Evolutionary conservation across 2,113 vertebrate species (phyloP), one percentile per base, ranked within the genome.

Genomic region (Atrichornis clamosus): DNA sequence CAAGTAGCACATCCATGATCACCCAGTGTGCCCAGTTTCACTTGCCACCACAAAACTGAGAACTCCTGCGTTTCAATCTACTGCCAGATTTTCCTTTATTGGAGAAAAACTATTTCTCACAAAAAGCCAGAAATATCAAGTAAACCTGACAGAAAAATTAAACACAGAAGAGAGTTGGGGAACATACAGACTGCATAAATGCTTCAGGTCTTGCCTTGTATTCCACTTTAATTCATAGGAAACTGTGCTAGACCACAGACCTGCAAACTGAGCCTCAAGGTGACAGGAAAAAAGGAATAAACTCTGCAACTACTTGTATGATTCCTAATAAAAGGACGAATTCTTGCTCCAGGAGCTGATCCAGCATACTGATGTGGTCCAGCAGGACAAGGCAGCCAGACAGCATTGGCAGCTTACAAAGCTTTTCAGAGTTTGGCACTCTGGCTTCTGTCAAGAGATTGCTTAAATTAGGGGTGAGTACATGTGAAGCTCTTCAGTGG

Each of bases 81-180:
- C 26, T 23, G 46, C 16, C 33, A 46, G 39, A 69, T 72, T 76
- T 88, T 72, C 37, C 68, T 63, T 68, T 39, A 22, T 27, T 60
- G 83, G 88, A 72, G 87, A 93, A 78, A 93, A 92, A 77, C 28
- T 81, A 37, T 64, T 81, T 93, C 94, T 90, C 5, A 2, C 58
- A 72, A 46, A 84, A 80, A 93, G 56, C 75, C 87, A 93, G 85
- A 90, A 92, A 63, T 21, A 86, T 83, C 68, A 80, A 93, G 90
- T 94, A 91, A 95, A 91, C 16, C 55, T 77, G 50, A 87, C 84
- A 93, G 63, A 52, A 86, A 88, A 93, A 76, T 41, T 19, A 83
- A 69, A 49, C 68, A 94, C 42, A 80, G 93, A 81, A 90, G 67
- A 70, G 68, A 90, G 30, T 0, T 60, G 69, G 58, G 62, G 70